These are phyloP conservation scores for Taxidea taxus DNA, from an alignment of 2,113 vertebrate genomes.

Conservation along the genomic window DNA sequence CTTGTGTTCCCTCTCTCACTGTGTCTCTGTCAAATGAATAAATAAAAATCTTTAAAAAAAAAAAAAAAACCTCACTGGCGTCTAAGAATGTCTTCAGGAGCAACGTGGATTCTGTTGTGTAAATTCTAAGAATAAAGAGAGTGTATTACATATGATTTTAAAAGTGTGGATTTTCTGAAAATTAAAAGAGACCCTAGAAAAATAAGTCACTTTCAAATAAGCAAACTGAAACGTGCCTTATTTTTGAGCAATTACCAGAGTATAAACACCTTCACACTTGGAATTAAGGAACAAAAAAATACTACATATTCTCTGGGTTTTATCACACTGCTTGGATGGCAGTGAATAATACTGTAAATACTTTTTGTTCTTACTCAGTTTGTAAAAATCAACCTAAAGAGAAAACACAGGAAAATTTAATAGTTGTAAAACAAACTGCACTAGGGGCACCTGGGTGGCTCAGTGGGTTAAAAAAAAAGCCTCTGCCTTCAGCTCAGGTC, in stretches of 20 bases:
- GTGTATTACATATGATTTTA: neutral
- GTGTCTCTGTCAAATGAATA: too few species aligned
- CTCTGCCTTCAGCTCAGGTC: too few species aligned
- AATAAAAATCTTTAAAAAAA: too few species aligned
- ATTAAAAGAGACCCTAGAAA: neutral
- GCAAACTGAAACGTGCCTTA: neutral
- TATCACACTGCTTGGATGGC: neutral
- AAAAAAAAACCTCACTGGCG: neutral
- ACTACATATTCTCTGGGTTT: neutral
- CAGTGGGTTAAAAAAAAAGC: too few species aligned
- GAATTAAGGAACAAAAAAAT: neutral
- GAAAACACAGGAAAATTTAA: neutral
- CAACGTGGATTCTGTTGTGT: neutral
- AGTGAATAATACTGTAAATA: neutral
- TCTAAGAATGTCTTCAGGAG: neutral
- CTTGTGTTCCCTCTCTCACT: too few species aligned
- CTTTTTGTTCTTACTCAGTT: neutral
- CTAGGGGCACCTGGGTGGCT: too few species aligned
- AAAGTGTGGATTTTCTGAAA: neutral
- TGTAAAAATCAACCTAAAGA: neutral
- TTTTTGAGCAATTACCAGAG: neutral
- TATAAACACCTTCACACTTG: neutral
- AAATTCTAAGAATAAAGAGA: neutral
- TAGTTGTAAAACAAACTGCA: neutral
- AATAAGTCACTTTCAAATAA: neutral